Evolutionary conservation across 2,113 vertebrate species (phyloP).

Genomic region (Hystrix cristata): DNA sequence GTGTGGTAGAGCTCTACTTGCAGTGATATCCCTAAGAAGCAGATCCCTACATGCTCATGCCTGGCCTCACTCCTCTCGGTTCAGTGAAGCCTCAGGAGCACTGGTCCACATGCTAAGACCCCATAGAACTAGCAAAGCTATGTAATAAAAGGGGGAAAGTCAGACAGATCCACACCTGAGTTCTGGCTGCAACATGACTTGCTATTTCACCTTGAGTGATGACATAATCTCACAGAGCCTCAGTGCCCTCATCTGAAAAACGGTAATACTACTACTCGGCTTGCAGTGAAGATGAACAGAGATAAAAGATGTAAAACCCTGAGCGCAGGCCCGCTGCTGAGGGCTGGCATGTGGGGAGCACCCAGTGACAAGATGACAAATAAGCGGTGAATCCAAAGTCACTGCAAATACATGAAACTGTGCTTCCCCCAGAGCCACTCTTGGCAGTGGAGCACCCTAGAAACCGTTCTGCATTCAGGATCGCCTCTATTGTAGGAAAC

Average conservation of each 20-base stretch:
- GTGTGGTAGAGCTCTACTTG: background rate
- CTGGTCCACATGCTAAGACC: background rate
- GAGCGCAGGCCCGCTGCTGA: background rate
- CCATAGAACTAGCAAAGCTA: background rate
- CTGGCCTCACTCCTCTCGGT: background rate
- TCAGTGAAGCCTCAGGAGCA: background rate
- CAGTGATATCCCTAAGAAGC: background rate
- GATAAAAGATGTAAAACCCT: background rate
- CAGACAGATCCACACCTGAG: background rate
- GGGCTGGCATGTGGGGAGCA: too few relatives aligned
- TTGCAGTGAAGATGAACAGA: background rate
- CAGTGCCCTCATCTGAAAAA: background rate
- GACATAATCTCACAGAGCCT: background rate
- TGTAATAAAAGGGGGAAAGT: background rate
- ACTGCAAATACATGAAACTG: background rate
- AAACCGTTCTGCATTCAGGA: background rate
- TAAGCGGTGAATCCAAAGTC: background rate
- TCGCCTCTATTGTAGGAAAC: conserved; percentile 2
- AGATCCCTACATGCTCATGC: background rate
- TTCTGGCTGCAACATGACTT: background rate
- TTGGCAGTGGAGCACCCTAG: background rate
- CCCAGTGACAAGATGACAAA: background rate
- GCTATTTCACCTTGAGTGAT: background rate
- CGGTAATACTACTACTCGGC: background rate
- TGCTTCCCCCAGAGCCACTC: background rate